Evolutionary conservation across 2,888 invertebrate species (phyloP).

Genomic region (Cephalotes varians): DNA sequence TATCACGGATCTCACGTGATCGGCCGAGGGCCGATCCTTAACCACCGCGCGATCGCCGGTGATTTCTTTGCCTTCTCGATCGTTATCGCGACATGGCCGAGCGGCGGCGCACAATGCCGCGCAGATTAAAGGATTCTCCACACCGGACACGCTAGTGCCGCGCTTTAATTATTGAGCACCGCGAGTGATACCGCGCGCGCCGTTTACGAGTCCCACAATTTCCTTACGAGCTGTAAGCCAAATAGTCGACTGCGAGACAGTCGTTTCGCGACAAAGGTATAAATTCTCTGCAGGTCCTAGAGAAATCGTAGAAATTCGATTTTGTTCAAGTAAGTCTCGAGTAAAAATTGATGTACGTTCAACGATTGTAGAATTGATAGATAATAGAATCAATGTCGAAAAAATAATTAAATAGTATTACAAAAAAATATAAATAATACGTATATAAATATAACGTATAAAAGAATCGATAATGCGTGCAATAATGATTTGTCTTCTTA

Average conservation of each 20-base stretch:
- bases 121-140: constrained; percentile 67
- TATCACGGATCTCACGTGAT: constrained; percentile 73
- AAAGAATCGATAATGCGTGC: not conserved
- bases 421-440: too few relatives aligned
- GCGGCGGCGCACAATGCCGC: constrained; percentile 35
- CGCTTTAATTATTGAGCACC: constrained; percentile 56
- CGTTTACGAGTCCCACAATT: constrained; percentile 50
- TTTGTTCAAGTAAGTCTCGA: not conserved
- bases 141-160: constrained; percentile 48
- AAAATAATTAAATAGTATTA: too few relatives aligned
- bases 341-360: not conserved
- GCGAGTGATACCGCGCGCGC: constrained; percentile 38
- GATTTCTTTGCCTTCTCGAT: constrained; percentile 73
- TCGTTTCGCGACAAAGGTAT: not conserved
- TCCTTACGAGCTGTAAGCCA: constrained; percentile 25
- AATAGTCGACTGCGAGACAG: not conserved
- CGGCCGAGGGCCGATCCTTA: constrained; percentile 66
- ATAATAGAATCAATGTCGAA: not conserved
- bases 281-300: not conserved
- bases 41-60: constrained; percentile 70
- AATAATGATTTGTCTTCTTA: not conserved
- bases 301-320: not conserved
- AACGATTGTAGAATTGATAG: not conserved
- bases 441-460: not conserved
- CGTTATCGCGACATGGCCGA: constrained; percentile 75